Evolutionary conservation across 2,797 vertebrate species (phyloP), one percentile per base, ranked within the genome.

Genomic region (Muscicapa striata): DNA sequence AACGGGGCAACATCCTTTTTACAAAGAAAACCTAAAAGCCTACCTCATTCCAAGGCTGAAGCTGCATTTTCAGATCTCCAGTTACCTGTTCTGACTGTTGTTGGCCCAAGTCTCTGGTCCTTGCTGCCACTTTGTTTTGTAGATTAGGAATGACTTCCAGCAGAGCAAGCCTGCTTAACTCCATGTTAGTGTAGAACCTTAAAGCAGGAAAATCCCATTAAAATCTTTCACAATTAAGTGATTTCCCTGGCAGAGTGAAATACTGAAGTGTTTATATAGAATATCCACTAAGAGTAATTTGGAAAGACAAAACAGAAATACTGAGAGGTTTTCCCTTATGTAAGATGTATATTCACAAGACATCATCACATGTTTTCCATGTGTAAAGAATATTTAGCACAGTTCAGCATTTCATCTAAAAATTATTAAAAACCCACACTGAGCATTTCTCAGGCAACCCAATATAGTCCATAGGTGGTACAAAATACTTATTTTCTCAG

Each of bases 181-280:
- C 11, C 22, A 7, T 9, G 8, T 27, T 84, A 6, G 3, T 6
- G 12, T 6, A 51, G 32, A 68, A 57, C 2, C 7, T 83, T 75
- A 27, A 58, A 92, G 46, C 8, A 62, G 17, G 10, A 76, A 81
- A 61, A 49, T 18, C 10, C 22, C 19, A 10, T 43, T 55, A 58
- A 77, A 52, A 17, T 20, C 10, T 61, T 84, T 51, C 14, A 34
- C 26, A 34, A n/a, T 22, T 55, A 30, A 30, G 9, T 23, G 3
- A 78, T n/a, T 69, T 55, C 26, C 55, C 46, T 69, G 0, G 0
- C 0, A 1, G 72, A 34, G 29, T 43, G 32, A 45, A 73, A 59
- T 29, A 24, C 3, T 16, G 0, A 67, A 38, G 29, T 7, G 13
- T 22, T 79, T 38, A 8, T 14, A n/a, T 2, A 32, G 11, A 40